Conservation (phyloP, 2,113 vertebrate genomes). For the Ahaetulla prasina region DNA sequence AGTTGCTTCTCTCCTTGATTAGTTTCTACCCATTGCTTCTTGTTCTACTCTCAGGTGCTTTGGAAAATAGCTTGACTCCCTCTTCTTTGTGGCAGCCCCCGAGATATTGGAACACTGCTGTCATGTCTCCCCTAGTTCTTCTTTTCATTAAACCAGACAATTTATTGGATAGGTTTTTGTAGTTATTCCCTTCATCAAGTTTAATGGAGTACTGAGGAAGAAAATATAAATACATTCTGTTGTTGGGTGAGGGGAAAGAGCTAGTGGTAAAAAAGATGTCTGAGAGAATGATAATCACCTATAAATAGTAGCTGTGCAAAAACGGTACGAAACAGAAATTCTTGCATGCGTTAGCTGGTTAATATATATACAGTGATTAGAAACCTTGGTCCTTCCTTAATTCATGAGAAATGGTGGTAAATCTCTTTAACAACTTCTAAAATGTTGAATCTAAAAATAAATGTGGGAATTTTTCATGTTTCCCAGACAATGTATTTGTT, state of each 20-base stretch:
- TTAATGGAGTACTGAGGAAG: not conserved
- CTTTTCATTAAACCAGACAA: no score
- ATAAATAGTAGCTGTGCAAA: not conserved
- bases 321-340: not conserved
- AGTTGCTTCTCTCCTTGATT: no score
- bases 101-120: no score
- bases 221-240: not conserved
- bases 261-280: not conserved
- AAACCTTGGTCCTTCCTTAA: not conserved
- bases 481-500: not conserved
- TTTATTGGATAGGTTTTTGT: not conserved
- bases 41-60: no score
- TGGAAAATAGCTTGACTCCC: no score
- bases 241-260: not conserved
- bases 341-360: not conserved
- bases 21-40: no score
- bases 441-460: not conserved
- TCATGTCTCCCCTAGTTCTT: no score
- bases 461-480: not conserved
- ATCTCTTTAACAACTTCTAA: not conserved
- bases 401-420: not conserved
- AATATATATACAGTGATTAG: not conserved
- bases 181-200: not conserved
- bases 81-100: no score
- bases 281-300: not conserved